Conservation (phyloP, 2,888 invertebrate species). For the Epinotia nisella region DNA sequence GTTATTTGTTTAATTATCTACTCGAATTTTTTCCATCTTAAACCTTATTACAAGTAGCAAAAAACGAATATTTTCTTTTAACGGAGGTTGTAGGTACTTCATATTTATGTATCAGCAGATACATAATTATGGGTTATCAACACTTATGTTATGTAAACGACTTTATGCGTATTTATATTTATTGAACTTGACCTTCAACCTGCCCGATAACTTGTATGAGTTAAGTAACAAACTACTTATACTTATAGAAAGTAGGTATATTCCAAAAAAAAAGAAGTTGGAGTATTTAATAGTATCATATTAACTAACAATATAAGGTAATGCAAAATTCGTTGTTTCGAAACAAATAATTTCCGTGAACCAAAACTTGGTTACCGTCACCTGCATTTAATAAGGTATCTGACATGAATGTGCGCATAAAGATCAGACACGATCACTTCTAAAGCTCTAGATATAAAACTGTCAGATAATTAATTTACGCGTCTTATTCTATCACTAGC, state of each 20-base stretch:
- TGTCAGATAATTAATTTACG: too few relatives aligned
- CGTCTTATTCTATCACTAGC: too few relatives aligned
- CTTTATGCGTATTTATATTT: conserved; percentile 6
- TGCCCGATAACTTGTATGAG: conserved; percentile 6
- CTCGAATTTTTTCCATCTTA: not conserved
- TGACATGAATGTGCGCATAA: too few relatives aligned
- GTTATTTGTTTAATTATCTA: too few relatives aligned
- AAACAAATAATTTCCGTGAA: not conserved
- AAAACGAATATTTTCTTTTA: not conserved
- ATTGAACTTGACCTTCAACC: conserved; percentile 8
- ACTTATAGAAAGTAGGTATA: not conserved
- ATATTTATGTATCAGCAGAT: too few relatives aligned
- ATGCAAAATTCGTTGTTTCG: not conserved
- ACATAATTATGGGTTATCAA: not conserved
- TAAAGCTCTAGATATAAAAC: too few relatives aligned
- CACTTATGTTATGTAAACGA: not conserved
- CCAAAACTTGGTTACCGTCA: too few relatives aligned
- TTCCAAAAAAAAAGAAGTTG: not conserved
- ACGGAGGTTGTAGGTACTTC: too few relatives aligned
- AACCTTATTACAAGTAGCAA: not conserved
- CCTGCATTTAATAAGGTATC: too few relatives aligned
- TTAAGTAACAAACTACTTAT: conserved; percentile 2
- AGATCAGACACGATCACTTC: too few relatives aligned
- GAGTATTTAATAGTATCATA: too few relatives aligned
- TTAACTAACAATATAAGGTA: not conserved